A percentile compares a stretch with the other conserved stretches of the same genome.
Evolutionary conservation across 2,797 vertebrate genomes (phyloP).

Genomic region (Hypotaenidia okinawae): DNA sequence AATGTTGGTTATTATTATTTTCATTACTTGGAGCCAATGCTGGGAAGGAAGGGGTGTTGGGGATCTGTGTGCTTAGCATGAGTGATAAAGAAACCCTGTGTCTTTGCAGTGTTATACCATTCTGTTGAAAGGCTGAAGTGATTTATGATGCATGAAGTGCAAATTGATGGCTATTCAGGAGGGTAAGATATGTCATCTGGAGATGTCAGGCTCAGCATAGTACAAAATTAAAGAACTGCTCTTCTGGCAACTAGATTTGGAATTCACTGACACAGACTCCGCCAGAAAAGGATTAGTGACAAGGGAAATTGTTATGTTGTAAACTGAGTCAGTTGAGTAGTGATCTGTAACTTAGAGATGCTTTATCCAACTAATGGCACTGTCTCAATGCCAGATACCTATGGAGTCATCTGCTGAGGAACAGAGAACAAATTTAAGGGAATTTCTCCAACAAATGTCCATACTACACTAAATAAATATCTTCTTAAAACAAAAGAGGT

Average conservation of each 20-base stretch:
- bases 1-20: neutral
- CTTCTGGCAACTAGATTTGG: neutral
- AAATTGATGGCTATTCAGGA: neutral
- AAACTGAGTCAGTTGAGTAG: neutral
- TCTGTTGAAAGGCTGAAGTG: neutral
- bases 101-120: neutral
- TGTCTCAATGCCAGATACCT: neutral
- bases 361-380: neutral
- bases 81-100: neutral
- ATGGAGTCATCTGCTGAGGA: neutral
- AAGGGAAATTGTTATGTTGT: neutral
- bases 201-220: neutral
- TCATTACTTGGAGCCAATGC: neutral
- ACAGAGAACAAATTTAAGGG: neutral
- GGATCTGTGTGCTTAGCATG: neutral
- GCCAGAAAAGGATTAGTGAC: neutral
- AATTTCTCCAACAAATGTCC: neutral
- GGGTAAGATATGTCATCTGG: neutral
- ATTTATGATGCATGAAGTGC: neutral
- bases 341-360: neutral
- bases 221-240: neutral
- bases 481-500: neutral
- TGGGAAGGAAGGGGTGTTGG: neutral
- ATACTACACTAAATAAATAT: neutral
- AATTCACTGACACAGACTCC: neutral